Conservation (phyloP, 2,797 vertebrate genomes). For the Bufotes viridis region DNA sequence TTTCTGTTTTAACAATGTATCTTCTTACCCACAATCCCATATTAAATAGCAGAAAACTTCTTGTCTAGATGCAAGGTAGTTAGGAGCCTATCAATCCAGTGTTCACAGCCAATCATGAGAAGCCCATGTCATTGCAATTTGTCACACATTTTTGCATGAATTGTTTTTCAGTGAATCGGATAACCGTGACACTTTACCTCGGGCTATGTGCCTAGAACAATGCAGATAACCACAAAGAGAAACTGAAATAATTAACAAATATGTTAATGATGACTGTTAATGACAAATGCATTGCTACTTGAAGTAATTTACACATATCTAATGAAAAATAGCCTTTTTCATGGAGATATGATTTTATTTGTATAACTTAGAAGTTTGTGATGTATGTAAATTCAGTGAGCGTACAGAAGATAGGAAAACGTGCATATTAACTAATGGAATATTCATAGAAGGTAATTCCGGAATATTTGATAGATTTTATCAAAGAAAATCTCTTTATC, state of each 20-base stretch:
- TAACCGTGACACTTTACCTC: slow-evolving; percentile 55
- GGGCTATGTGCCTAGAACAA: slow-evolving; percentile 54
- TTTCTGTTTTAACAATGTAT: slow-evolving; percentile 34
- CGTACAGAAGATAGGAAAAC: slow-evolving; percentile 19
- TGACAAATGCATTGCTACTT: slow-evolving; percentile 55
- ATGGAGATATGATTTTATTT: slow-evolving; percentile 42
- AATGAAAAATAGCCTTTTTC: slow-evolving; percentile 48
- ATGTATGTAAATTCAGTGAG: slow-evolving; percentile 49
- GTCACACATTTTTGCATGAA: slow-evolving; percentile 62
- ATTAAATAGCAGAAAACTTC: slow-evolving; percentile 42
- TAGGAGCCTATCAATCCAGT: slow-evolving; percentile 49
- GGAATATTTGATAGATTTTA: slow-evolving; percentile 19
- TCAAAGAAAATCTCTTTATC: not conserved
- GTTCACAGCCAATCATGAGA: slow-evolving; percentile 48
- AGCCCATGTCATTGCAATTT: slow-evolving; percentile 59
- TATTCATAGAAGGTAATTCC: slow-evolving; percentile 41
- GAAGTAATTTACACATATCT: slow-evolving; percentile 50
- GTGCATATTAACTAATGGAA: slow-evolving; percentile 24
- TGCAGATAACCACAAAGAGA: slow-evolving; percentile 57
- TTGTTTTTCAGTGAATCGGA: slow-evolving; percentile 60
- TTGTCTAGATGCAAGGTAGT: slow-evolving; percentile 38
- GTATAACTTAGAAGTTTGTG: slow-evolving; percentile 27
- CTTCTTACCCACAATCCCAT: slow-evolving; percentile 37
- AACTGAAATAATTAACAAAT: slow-evolving; percentile 59
- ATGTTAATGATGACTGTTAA: slow-evolving; percentile 60